Base-by-base conservation (phyloP, 2,797 vertebrate genomes). In the Sus cebifrons region DNA sequence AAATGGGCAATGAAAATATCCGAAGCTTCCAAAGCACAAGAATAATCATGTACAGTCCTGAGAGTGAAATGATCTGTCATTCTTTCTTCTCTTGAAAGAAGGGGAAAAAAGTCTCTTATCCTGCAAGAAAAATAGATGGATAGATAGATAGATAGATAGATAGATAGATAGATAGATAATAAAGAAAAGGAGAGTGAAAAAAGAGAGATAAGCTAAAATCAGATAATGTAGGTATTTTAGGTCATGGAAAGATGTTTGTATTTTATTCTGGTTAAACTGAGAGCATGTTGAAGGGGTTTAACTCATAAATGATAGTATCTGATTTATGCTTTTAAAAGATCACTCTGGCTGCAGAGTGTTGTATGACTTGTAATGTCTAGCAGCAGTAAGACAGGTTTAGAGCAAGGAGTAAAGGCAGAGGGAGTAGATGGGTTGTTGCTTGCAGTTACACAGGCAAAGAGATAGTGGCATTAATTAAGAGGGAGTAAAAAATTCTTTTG, bases 201-300 rank as follows among this genome's bases (percentile, higher is more conserved):
- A 71, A 83, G 18, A 77, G 36, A 83, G 60, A 5, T 52, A 88
- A 54, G 14, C 67, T 67, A 32, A 44, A 74, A 92, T 81, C 52
- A 68, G 58, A 95, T 86, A n/a, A 81, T 20, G 7, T 54, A 29
- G 7, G 21, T 40, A 56, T 58, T 82, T 86, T 64, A 49, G 64
- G 54, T 77, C 86, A 82, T 56, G 32, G 81, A 82, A 90, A 82
- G 25, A 78, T 83, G 82, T 71, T 83, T 93, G 2, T 49, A 78
- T 87, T 86, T 71, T 27, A 77, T 44, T 52, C 12, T 17, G 44
- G 27, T 70, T 87, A n/a, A 78, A 83, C 64, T 52, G 64, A 83
- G 5, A 90, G 18, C 70, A 58, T 56, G 86, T 77, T 90, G 83
- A 60, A 68, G 29, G n/a, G 27, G 17, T 86, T 90, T 71, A 93